These are phyloP conservation scores for Galagoides demidoff DNA, from an alignment of 2,797 vertebrate species.

Conservation along the genomic window DNA sequence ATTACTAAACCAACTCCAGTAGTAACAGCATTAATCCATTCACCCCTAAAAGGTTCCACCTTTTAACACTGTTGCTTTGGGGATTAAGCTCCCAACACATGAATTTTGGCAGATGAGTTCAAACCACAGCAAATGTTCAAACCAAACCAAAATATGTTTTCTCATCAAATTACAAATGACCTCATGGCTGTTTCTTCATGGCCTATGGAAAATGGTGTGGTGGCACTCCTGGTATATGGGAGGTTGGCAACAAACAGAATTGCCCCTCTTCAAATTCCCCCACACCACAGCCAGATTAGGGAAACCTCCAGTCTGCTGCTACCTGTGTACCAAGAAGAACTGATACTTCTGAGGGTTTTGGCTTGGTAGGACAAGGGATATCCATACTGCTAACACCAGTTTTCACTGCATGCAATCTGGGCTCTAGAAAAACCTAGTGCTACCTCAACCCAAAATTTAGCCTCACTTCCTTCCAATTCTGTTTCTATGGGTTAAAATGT, in stretches of 20 bases:
- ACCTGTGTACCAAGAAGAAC: not conserved
- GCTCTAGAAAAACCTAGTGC: not conserved
- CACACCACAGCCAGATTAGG: not conserved
- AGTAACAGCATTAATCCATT: not conserved
- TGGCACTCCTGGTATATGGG: not conserved
- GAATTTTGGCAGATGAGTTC: not conserved
- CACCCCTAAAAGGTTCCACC: not conserved
- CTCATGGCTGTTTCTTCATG: constrained; percentile 8
- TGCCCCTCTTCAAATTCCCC: not conserved
- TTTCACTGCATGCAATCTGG: not conserved
- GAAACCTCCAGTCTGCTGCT: not conserved
- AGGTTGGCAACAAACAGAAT: not conserved
- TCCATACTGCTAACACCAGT: not conserved
- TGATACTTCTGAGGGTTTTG: not conserved
- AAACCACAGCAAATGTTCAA: not conserved
- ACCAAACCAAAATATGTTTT: constrained; percentile 1
- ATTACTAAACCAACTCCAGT: not conserved
- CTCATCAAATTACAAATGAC: not conserved
- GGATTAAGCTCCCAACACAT: not conserved
- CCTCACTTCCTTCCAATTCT: not conserved
- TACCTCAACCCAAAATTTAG: not conserved
- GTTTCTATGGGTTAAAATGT: not conserved
- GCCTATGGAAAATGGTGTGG: not conserved
- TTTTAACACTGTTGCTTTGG: not conserved
- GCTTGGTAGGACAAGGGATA: not conserved